Evolutionary conservation across 2,113 vertebrate genomes (phyloP), one percentile per base, ranked within the genome.

Genomic region (Cynopterus brachyotis): DNA sequence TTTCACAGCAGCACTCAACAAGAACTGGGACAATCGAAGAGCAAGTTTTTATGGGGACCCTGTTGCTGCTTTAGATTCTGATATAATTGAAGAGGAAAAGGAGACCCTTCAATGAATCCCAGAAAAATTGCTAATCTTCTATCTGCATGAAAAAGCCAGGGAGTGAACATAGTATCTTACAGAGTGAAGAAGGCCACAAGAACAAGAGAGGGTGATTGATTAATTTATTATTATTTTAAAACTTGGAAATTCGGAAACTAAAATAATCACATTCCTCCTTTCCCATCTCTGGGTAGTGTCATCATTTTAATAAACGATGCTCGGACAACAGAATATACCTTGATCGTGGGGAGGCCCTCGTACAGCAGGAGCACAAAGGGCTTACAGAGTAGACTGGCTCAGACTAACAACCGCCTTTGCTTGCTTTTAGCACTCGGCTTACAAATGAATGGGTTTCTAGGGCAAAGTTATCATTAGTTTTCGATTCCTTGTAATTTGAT

Each of bases 51-150:
- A 99, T 99, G 98, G 98, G 98, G 98, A 98, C 99, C 98, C 98
- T 99, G 99, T 99, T 99, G 98, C 98, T 99, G 99, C 99, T 99
- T 99, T 99, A 98, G 98, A 99, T 99, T 99, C 98, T 99, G 98
- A 93, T 96, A 78, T 96, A 98, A 98, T 98, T 97, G 93, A 96
- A 98, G 98, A 98, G 98, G 98, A 97, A 81, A 98, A 97, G 96
- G 98, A 98, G 96, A 98, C 83, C 95, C 97, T 98, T 98, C 96
- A 97, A 93, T 97, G 90, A 93, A 97, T 98, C 96, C 0, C 96
- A 93, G 96, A 98, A 98, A 96, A 97, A 97, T 95, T 89, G 72
- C 97, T 98, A 97, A 97, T 97, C 97, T 90, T 95, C 90, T 98
- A 97, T 98, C 97, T 98, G 91, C 94, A 98, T 98, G 98, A 96